Conservation (phyloP, 1,140 invertebrate species). For the Trachymyrmex septentrionalis region DNA sequence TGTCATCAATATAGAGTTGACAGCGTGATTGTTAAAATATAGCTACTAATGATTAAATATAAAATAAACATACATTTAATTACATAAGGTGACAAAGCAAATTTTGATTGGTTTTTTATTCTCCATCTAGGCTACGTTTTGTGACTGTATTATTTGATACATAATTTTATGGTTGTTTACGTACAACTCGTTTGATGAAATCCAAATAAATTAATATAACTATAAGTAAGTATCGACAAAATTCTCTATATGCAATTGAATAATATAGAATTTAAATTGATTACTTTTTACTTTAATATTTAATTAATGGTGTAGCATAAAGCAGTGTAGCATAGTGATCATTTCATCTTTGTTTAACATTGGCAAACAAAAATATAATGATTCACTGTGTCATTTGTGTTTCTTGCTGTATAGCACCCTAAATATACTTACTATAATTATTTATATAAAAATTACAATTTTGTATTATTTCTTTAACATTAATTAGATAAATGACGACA, state of each 20-base stretch:
- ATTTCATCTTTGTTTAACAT: too few relatives aligned
- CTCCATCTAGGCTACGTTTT: neutral
- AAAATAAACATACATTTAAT: neutral
- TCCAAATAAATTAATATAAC: neutral
- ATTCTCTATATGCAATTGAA: neutral
- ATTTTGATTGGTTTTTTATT: neutral
- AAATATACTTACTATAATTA: neutral
- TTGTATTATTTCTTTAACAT: neutral
- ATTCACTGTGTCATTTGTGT: too few relatives aligned
- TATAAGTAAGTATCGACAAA: conserved; percentile 27
- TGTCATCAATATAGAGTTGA: neutral
- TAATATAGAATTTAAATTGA: neutral
- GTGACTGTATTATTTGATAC: conserved; percentile 7
- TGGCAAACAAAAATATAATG: too few relatives aligned
- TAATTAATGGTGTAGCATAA: too few relatives aligned
- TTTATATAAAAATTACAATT: neutral
- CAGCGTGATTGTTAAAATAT: neutral
- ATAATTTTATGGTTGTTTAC: neutral
- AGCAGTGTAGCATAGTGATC: too few relatives aligned
- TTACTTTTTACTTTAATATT: too few relatives aligned
- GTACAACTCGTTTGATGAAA: neutral
- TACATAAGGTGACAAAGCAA: neutral
- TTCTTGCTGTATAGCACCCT: neutral
- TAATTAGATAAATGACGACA: too few relatives aligned
- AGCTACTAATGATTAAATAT: neutral